A percentile compares a stretch with the other conserved stretches of the same genome.
phyloP scores from a whole-genome alignment of 2,888 invertebrate genomes.

The Ophion slaviceki region DNA sequence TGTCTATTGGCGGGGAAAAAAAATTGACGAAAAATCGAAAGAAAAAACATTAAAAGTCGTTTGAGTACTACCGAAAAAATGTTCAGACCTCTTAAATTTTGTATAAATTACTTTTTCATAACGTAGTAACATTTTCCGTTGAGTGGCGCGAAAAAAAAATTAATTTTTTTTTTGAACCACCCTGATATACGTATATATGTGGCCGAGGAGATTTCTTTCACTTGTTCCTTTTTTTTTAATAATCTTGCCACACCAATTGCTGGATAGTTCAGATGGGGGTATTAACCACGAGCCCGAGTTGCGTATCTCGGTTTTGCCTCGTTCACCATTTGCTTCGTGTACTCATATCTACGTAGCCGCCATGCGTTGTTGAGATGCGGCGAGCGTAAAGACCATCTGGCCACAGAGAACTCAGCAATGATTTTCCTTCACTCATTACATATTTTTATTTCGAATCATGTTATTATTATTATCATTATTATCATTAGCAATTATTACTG shows the following conservation, averaged over 20 bases:
- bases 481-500: conserved; percentile 5
- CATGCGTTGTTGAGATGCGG: not conserved
- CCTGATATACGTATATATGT: no score
- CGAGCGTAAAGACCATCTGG: not conserved
- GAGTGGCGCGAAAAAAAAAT: no score
- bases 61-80: no score
- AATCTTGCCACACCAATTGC: conserved; percentile 63
- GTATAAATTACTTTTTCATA: no score
- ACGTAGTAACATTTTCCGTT: no score
- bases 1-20: no score
- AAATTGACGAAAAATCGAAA: no score
- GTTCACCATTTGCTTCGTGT: conserved; percentile 28
- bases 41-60: no score
- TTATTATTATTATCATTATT: conserved; percentile 18
- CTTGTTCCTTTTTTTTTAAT: conserved; percentile 49
- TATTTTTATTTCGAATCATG: no score
- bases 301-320: not conserved
- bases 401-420: conserved; percentile 4
- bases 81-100: no score
- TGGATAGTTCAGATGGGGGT: conserved; percentile 49
- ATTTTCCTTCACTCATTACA: conserved; percentile 21
- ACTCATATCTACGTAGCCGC: not conserved
- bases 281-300: conserved; percentile 49
- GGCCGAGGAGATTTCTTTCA: not conserved
- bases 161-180: no score